Evolutionary conservation across 2,797 vertebrate species (phyloP).

Genomic region (Pristis pectinata): DNA sequence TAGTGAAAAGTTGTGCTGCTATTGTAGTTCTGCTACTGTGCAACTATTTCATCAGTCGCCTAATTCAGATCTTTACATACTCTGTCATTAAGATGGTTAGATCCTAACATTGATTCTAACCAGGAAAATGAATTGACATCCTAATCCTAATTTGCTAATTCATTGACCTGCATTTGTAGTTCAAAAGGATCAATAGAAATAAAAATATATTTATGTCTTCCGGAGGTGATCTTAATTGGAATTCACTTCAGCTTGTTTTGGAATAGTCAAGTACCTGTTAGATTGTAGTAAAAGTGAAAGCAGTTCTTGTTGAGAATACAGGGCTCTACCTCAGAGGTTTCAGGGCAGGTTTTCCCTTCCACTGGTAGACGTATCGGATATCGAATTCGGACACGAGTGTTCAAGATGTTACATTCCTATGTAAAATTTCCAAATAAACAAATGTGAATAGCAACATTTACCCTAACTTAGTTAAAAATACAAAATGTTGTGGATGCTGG

Average conservation of each 20-base stretch:
- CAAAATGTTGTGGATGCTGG: background rate
- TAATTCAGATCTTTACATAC: too few relatives aligned
- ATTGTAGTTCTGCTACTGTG: too few relatives aligned
- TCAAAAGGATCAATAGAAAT: background rate
- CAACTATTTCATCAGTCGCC: too few relatives aligned
- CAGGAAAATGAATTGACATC: background rate
- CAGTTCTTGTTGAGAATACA: conserved; percentile 84
- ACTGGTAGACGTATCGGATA: conserved; percentile 67
- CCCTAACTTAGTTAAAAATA: background rate
- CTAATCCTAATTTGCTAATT: background rate
- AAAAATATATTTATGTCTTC: background rate
- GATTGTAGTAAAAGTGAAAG: conserved; percentile 78
- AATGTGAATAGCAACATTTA: background rate
- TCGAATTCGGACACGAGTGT: conserved; percentile 68
- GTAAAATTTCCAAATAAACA: conserved; percentile 40
- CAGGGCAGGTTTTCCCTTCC: conserved; percentile 65
- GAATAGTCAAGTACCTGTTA: conserved; percentile 68
- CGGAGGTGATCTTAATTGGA: background rate
- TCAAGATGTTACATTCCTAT: conserved; percentile 70
- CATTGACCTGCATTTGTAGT: too few relatives aligned
- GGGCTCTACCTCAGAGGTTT: conserved; percentile 69
- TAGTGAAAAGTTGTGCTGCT: too few relatives aligned
- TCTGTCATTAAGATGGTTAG: background rate
- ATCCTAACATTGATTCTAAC: background rate
- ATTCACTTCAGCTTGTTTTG: background rate